Base-by-base conservation (phyloP, 2,888 invertebrate species). In the Helleia helle region DNA sequence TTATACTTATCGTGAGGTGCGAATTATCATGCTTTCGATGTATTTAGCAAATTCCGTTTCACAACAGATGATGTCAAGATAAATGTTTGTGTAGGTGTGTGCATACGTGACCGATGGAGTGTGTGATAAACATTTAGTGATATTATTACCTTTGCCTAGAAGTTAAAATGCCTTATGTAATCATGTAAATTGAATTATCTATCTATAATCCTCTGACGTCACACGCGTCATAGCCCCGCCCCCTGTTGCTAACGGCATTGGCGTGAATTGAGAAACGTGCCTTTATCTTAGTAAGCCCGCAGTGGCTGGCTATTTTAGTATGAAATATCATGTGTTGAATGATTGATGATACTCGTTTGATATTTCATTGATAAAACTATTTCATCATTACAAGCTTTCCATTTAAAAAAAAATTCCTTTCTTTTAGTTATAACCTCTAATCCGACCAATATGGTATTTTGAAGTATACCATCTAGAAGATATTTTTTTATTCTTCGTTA, bases 211-310 rank as follows among this genome's bases (percentile, higher is more conserved):
- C 26, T 38, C 36, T 69, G 65, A 71, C 65, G 71, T 49, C 48
- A 44, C 15, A 26, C 43, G 51, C 80, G 79, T 79, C 72, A 76
- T 50, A 55, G 63, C 72, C 81, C 71, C 80, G 72, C 81, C 81
- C 62, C 71, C 71, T 56, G 68, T 68, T 70, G 59, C 69, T 56
- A 67, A 42, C 60, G 52, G 55, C 29, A 47, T n/a, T 36, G 29
- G 37, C 30, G 36, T 40, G 14, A n/a, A n/a, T n/a, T n/a, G n/a
- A n/a, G n/a, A n/a, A n/a, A n/a, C n/a, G n/a, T n/a, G n/a, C n/a
- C n/a, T n/a, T n/a, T 36, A 24, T 37, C 34, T 45, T 49, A 45
- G 47, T 47, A 31, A 25, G 36, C 25, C 36, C 11, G 39, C 24
- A 38, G 30, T 43, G 44, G 41, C 42, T 45, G 36, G 41, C 25